These are phyloP conservation scores for Pocillopora meandrina DNA, from an alignment of 92 coral and sea anemone species.

Conservation along the genomic window DNA sequence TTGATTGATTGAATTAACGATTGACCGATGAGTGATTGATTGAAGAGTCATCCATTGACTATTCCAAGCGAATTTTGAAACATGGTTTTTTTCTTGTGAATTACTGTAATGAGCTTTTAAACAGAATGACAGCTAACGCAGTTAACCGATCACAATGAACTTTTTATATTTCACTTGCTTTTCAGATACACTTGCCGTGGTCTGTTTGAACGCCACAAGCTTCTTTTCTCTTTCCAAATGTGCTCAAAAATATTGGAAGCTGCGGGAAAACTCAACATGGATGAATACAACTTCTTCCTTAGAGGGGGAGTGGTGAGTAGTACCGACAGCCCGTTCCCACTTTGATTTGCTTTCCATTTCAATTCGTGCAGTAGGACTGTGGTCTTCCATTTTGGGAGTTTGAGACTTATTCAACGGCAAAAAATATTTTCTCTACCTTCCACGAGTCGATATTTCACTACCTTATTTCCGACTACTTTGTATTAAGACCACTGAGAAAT, in stretches of 20 bases:
- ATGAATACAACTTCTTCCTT: conserved; percentile 93
- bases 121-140: background rate
- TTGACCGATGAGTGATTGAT: too few relatives aligned
- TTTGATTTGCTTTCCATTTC: background rate
- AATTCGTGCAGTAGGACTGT: too few relatives aligned
- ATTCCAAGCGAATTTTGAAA: too few relatives aligned
- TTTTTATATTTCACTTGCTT: background rate
- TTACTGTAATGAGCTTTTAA: background rate
- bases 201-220: conserved; percentile 94
- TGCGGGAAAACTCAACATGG: conserved; percentile 97
- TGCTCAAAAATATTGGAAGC: conserved; percentile 98
- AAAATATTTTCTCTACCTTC: too few relatives aligned
- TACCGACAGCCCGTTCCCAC: background rate
- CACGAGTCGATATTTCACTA: too few relatives aligned
- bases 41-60: too few relatives aligned
- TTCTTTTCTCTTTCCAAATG: conserved; percentile 98
- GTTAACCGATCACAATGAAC: background rate
- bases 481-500: too few relatives aligned
- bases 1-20: too few relatives aligned
- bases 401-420: too few relatives aligned
- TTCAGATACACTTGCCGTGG: conserved; percentile 95
- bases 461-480: too few relatives aligned
- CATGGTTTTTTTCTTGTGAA: background rate
- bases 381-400: too few relatives aligned
- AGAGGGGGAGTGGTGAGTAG: conserved; percentile 96